Percentiles rank a stretch among this genome's conserved stretches.
Evolutionary conservation across 2,888 invertebrate genomes (phyloP).

Genomic region (Dione juno): DNA sequence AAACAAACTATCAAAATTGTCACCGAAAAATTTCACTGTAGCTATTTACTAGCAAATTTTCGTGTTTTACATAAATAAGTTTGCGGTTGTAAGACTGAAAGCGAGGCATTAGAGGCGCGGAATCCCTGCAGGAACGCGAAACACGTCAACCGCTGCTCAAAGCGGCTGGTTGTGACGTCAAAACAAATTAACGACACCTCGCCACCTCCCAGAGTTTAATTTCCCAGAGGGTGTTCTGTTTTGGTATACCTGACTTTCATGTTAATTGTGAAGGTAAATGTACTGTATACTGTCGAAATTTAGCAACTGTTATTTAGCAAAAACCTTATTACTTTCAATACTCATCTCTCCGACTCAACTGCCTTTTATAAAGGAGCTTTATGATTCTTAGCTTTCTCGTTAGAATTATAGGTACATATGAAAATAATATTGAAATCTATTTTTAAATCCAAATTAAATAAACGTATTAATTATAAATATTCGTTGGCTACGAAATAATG

Average conservation of each 20-base stretch:
- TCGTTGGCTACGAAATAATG: neutral
- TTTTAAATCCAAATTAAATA: neutral
- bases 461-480: neutral
- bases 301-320: constrained; percentile 36
- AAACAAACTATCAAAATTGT: constrained; percentile 12
- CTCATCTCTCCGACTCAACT: neutral
- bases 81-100: constrained; percentile 39
- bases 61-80: constrained; percentile 33
- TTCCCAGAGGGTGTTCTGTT: constrained; percentile 72
- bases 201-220: constrained; percentile 69
- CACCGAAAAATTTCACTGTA: constrained; percentile 5
- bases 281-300: constrained; percentile 33
- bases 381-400: neutral
- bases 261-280: constrained; percentile 29
- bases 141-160: constrained; percentile 33
- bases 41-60: constrained; percentile 35
- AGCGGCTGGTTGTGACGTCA: constrained; percentile 52
- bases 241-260: constrained; percentile 45
- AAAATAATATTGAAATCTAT: neutral
- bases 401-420: neutral
- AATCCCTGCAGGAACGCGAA: constrained; percentile 39
- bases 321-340: constrained; percentile 10
- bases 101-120: constrained; percentile 31
- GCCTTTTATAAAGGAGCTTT: neutral
- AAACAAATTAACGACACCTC: constrained; percentile 74